Percentiles rank a stretch among this genome's conserved stretches.
Evolutionary conservation across 2,113 vertebrate species (phyloP).

Genomic region (Brachypteracias leptosomus): DNA sequence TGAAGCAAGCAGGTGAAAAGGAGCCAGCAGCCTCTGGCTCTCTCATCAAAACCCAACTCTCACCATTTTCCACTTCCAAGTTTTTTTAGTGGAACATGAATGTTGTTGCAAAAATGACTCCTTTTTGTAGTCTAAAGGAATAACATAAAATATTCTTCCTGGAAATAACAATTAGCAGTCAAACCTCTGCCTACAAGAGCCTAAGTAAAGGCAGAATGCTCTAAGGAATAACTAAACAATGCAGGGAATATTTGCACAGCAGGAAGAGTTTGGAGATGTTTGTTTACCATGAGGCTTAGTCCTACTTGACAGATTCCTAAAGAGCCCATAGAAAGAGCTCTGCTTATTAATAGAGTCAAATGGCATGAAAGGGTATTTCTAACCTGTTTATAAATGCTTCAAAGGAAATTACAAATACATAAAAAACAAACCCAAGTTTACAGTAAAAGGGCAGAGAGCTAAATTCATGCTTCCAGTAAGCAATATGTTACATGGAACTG

Average conservation of each 20-base stretch:
- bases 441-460: constrained; percentile 20
- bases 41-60: neutral
- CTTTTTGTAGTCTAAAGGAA: neutral
- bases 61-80: neutral
- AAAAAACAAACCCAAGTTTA: neutral
- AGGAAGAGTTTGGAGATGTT: constrained; percentile 37
- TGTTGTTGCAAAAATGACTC: neutral
- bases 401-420: constrained; percentile 38
- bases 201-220: constrained; percentile 8
- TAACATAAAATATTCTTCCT: neutral
- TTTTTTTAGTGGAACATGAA: neutral
- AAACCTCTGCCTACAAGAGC: neutral
- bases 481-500: neutral
- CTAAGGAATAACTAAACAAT: constrained; percentile 29
- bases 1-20: neutral
- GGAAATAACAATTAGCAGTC: neutral
- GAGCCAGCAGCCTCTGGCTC: neutral
- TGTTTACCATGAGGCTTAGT: constrained; percentile 28
- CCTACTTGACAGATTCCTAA: constrained; percentile 8
- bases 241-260: neutral
- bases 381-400: constrained; percentile 18
- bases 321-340: neutral
- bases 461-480: constrained; percentile 22
- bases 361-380: neutral
- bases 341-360: constrained; percentile 31